Conservation (phyloP, 2,888 invertebrate genomes). For the Xestoiulus laeticollis region DNA sequence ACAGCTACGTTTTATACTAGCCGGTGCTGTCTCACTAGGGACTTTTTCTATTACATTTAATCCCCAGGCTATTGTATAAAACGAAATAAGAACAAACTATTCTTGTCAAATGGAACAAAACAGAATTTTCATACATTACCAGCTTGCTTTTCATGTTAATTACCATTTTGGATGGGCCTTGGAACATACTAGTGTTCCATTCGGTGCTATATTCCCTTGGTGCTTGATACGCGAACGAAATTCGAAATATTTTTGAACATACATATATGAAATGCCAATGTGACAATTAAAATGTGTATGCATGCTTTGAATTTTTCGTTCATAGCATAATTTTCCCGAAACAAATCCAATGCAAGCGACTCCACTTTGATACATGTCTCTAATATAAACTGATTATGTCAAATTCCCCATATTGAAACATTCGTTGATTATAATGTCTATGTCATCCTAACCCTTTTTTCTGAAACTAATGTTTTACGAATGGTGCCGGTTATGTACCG, state of each 20-base stretch:
- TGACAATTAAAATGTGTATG: background rate
- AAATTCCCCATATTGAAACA: background rate
- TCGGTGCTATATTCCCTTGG: conserved; percentile 9
- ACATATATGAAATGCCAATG: conserved; percentile 19
- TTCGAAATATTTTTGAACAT: background rate
- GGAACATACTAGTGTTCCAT: background rate
- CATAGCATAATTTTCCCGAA: too few species aligned
- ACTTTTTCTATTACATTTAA: background rate
- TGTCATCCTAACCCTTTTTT: background rate
- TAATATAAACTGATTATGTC: background rate
- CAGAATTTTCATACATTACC: too few species aligned
- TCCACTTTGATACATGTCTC: background rate
- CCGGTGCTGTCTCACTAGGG: background rate
- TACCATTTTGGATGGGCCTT: background rate
- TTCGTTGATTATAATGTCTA: background rate
- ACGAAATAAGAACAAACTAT: background rate
- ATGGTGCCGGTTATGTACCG: background rate
- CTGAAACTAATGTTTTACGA: background rate
- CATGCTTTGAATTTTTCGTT: background rate
- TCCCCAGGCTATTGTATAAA: background rate
- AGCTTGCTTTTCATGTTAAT: too few species aligned
- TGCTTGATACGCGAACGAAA: conserved; percentile 5
- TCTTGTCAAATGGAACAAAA: background rate
- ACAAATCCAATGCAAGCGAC: background rate
- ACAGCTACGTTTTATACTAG: background rate